Conservation (phyloP, 1,140 invertebrate species). For the Drosophila gunungcola region DNA sequence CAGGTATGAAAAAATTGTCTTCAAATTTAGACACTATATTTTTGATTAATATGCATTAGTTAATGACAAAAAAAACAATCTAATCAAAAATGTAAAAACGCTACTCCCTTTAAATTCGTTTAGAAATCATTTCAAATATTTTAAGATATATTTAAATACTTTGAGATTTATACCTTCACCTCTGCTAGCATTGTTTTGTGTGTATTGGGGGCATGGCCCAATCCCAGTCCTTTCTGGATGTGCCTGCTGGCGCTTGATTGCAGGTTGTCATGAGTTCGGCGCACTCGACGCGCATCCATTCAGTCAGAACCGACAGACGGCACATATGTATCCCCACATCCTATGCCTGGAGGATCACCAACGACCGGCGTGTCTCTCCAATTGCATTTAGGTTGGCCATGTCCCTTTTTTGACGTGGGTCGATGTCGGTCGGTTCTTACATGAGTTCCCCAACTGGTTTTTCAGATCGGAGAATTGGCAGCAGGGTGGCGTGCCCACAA, state of each 20-base stretch:
- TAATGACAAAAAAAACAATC: too few relatives aligned
- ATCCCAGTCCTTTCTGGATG: conserved; percentile 14
- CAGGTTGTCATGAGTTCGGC: conserved; percentile 65
- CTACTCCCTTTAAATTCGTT: too few relatives aligned
- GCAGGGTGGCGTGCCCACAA: conserved; percentile 8
- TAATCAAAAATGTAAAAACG: too few relatives aligned
- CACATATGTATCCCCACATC: conserved; percentile 32
- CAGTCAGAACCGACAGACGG: conserved; percentile 58
- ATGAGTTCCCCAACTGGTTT: conserved; percentile 56
- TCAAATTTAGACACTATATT: too few relatives aligned
- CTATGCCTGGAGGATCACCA: conserved; percentile 17
- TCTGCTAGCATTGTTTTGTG: not conserved
- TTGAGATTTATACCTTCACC: not conserved
- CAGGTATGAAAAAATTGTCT: too few relatives aligned
- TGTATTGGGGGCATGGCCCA: conserved; percentile 17
- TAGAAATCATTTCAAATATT: too few relatives aligned
- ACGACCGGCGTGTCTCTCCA: conserved; percentile 41
- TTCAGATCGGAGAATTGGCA: conserved; percentile 3
- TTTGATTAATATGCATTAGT: too few relatives aligned
- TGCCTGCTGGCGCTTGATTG: conserved; percentile 72
- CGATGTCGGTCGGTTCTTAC: conserved; percentile 44
- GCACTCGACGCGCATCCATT: conserved; percentile 58
- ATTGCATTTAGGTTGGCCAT: conserved; percentile 61
- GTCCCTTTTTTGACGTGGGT: conserved; percentile 69
- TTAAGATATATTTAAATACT: too few relatives aligned